Evolutionary conservation across 2,797 vertebrate species (phyloP), one percentile per base, ranked within the genome.

Genomic region (Alauda arvensis): DNA sequence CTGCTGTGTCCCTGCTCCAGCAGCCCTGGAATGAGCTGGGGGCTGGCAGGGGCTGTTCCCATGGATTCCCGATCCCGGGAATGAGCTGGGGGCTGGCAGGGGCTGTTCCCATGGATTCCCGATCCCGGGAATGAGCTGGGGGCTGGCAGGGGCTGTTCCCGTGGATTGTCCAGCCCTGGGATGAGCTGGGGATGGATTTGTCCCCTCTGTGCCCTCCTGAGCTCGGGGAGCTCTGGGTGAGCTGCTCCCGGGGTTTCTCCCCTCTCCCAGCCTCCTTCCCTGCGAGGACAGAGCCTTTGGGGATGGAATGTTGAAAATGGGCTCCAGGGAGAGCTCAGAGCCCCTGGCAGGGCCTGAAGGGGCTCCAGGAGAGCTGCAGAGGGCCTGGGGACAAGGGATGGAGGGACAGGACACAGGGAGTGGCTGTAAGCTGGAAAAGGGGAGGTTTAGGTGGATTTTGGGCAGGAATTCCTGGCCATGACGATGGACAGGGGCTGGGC

Each of bases 391-490:
- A 51, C 18, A 37, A 66, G 29, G 66, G 0, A 1, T 10, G 67
- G 8, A 25, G 67, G 31, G 17, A 34, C 68, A 56, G 68, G 17
- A 31, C 20, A 18, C 20, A 26, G 33, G 33, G 55, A 68, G 48
- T 40, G 63, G 71, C 24, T 52, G 5, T 1, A 1, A 15, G 5
- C 1, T 29, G 53, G 1, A 3, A 33, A 9, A 8, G n/a, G 23
- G 15, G 0, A 8, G 37, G 3, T 18, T 1, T 8, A 3, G 24
- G 0, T 29, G 75, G 75, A 40, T 9, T 1, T 7, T 40, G 33
- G 39, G 74, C 1, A 45, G 24, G 25, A 26, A 40, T 78, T 26
- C 4, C 3, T 52, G 12, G 1, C 56, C 31, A 19, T 1, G 24
- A 10, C 31, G 31, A 3, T 31, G 34, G 18, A 1, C 39, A 39